Base-by-base conservation (phyloP, 2,888 invertebrate species). In the Ochlodes sylvanus region DNA sequence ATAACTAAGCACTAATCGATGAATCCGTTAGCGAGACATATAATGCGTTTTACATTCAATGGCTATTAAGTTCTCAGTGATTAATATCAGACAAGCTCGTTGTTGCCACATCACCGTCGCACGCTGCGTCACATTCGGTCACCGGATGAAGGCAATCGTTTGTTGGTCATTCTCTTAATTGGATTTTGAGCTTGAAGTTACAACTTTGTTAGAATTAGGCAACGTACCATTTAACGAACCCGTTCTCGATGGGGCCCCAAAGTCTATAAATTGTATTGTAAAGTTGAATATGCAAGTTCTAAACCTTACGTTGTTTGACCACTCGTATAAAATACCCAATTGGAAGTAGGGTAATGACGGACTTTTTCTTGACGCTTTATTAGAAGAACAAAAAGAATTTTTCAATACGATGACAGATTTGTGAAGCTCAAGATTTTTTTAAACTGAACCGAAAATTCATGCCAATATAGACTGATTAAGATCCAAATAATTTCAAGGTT, bases 91-190 rank as follows among this genome's bases (percentile, higher is more conserved):
- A 15, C 38, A 61, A 47, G 19, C 47, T 62, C 55, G 55, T 47
- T 15, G 34, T 27, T 67, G 44, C 61, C 62, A 55, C 44, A 38
- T 38, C 34, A 19, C 19, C 19, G 50, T 50, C 9, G 47, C 50
- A 10, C 50, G 21, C 52, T 27, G 61, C 54, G 34, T 56, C 55
- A 61, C 55, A 34, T 50, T 62, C 19, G 55, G 68, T 41, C 47
- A 57, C 68, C 68, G 68, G 68, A 68, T 62, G 68, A 34, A 27
- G 50, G 56, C 56, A 62, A 68, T 62, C 56, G 38, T 10, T 55
- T 17, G 47, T 19, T 50, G 61, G 44, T 61, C 67, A 38, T 61
- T 67, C 67, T 42, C 60, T 67, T 67, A 67, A 67, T 67, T 67
- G 34, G 61, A 55, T 55, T 67, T 54, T 9, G 66, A 52, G 61